Percentiles rank a stretch among this genome's conserved stretches.
Evolutionary conservation across 2,888 invertebrate species (phyloP).

Genomic region (Sialis fuliginosa): DNA sequence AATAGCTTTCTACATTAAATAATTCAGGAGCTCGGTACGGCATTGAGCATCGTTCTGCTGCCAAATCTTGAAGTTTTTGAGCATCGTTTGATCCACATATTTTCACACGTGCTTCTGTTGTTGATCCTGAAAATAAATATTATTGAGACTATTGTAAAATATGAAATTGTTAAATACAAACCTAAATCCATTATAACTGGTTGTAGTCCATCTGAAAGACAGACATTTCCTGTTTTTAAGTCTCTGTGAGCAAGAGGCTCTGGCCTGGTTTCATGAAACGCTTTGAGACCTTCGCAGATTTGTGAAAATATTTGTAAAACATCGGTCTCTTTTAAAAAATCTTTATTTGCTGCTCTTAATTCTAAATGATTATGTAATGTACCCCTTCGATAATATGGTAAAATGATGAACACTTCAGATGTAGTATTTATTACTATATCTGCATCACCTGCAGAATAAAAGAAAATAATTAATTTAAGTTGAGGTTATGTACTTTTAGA

Average conservation of each 20-base stretch:
- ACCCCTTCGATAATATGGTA: conserved; percentile 65
- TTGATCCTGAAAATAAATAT: conserved; percentile 32
- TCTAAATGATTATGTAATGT: conserved; percentile 54
- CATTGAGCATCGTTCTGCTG: conserved; percentile 74
- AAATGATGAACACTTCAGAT: conserved; percentile 51
- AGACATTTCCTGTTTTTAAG: conserved; percentile 70
- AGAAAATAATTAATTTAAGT: not conserved
- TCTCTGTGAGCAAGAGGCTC: conserved; percentile 67
- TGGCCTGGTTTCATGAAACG: conserved; percentile 54
- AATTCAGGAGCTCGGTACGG: conserved; percentile 77
- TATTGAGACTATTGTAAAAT: conserved; percentile 3
- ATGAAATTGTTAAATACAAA: conserved; percentile 11
- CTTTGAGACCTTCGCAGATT: conserved; percentile 55
- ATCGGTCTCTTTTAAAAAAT: conserved; percentile 43
- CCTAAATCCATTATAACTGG: conserved; percentile 74
- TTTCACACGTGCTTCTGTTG: conserved; percentile 43
- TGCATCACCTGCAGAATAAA: conserved; percentile 24
- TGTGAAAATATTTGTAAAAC: conserved; percentile 51
- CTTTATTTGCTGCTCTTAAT: conserved; percentile 33
- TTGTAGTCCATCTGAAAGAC: conserved; percentile 48
- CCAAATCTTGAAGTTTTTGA: conserved; percentile 55
- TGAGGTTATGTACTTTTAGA: not conserved
- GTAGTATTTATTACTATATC: conserved; percentile 49
- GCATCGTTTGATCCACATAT: conserved; percentile 49
- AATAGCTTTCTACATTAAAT: conserved; percentile 67